Evolutionary conservation across 2,888 invertebrate genomes (phyloP), one percentile per base, ranked within the genome.

Genomic region (Macaria liturata): DNA sequence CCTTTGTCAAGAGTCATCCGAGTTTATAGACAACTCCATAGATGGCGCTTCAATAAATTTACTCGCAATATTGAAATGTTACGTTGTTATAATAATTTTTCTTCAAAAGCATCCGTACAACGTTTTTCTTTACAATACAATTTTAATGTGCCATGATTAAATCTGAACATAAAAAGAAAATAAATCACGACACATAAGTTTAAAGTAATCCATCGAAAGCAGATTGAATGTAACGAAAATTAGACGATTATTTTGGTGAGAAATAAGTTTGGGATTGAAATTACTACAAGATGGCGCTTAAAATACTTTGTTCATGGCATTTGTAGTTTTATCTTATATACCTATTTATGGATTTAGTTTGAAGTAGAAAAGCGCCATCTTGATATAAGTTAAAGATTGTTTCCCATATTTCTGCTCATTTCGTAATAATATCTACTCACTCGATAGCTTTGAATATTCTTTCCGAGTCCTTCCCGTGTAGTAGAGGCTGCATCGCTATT

Each of bases 401-500:
- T 4, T 37, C 4, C 34, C 7, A 37, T 4, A 37, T 1, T 37
- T 37, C 4, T 7, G 34, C 4, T 5, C 1, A 30, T 4, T 20
- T 32, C 8, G 6, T 3, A 49, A 9, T 50, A 9, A 51, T 32
- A 46, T 9, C 42, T 46, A 94, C 95, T 95, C 92, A 95, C 95
- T 95, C 95, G 76, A 95, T 93, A 64, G 94, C 93, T 86, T 93
- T 94, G 78, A 95, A 94, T 70, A 94, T 93, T 78, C 90, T 93
- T 65, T 94, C 94, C 0, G 93, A 87, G 73, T 94, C 94, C 64
- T 93, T 94, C 45, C 85, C 87, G 66, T 95, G 95, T 31, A 95
- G 92, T 39, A 96, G 88, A 31, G 96, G 95, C 73, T 95, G 93
- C 87, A 97, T 93, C 48, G 97, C 97, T 66, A 97, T 97, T 68